Base-by-base conservation (phyloP, 2,113 vertebrate species). In the Pimephales promelas region DNA sequence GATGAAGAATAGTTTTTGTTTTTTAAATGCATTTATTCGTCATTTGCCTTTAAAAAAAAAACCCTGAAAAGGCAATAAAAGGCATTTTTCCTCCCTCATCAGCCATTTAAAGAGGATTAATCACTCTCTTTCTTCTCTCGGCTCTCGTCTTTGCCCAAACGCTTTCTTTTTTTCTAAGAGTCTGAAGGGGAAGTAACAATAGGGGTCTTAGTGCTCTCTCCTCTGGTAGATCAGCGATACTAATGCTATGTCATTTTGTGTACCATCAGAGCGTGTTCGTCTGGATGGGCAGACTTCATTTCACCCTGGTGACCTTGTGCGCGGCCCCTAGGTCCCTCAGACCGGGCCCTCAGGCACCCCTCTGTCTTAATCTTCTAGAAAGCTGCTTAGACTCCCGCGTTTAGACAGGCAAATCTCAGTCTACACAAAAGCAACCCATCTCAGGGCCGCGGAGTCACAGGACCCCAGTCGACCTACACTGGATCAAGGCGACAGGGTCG, bases 401-500 rank as follows among this genome's bases (percentile, higher is more conserved):
- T 83, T 59, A 70, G 76, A 34, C 57, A 64, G 70, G 62, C 66
- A 86, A 70, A 86, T 86, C 66, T 83, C 68, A 57, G 66, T 18
- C 81, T 26, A 11, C 34, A 83, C 81, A 83, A 74, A 64, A 43
- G 52, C 28, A 71, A 28, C 64, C 26, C 52, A 24, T 77, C 10
- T 72, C 36, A 28, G 13, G 22, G 62, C 68, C 10, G 13, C 13
- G 81, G 87, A 88, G 88, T 89, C 79, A 75, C 73, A 52, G 68
- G 79, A 76, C 85, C 88, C 88, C 88, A 20, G 77, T 88, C 43
- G 40, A 28, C 62, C 52, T 49, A 70, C 68, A 75, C 70, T 45
- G 36, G n/a, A 61, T 62, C 34, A 64, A 45, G 18, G n/a, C 24
- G 4, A 20, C 22, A 26, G 77, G 59, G 77, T 64, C 43, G 62